These are phyloP conservation scores for Tiliacea aurago DNA, from an alignment of 2,888 invertebrate species.

Conservation along the genomic window DNA sequence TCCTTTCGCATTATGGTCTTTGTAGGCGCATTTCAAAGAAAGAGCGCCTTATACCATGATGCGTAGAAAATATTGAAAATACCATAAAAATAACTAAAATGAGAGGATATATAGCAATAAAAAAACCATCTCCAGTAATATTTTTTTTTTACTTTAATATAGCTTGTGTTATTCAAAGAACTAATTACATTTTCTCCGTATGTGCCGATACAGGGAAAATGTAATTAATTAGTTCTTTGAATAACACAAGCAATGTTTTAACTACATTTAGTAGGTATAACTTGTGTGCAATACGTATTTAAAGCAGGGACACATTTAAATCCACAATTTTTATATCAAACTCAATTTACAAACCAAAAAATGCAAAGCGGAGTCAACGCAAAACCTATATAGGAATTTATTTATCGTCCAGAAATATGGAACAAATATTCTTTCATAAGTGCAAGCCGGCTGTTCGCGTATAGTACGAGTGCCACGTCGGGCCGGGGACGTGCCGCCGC, in stretches of 20 bases:
- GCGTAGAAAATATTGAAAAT: too few species aligned
- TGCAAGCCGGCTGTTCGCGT: conserved; percentile 44
- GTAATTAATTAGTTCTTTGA: too few species aligned
- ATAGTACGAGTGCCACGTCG: conserved; percentile 62
- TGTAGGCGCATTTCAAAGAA: neutral
- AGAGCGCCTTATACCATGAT: neutral
- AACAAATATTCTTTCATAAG: conserved; percentile 59
- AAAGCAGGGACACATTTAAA: neutral
- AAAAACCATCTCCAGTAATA: neutral
- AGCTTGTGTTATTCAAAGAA: too few species aligned
- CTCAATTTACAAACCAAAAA: conserved; percentile 6
- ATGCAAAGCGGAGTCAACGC: neutral
- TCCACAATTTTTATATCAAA: conserved; percentile 5
- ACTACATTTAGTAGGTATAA: neutral
- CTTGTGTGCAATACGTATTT: neutral
- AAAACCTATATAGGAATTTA: conserved; percentile 37
- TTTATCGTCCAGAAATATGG: conserved; percentile 55
- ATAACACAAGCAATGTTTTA: neutral
- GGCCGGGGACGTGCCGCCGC: conserved; percentile 79
- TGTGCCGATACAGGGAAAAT: too few species aligned
- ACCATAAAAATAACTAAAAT: neutral
- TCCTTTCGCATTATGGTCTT: neutral
- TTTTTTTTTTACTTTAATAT: neutral
- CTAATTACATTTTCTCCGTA: too few species aligned
- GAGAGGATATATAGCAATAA: neutral